These are phyloP conservation scores for Ophiodon elongatus DNA, from an alignment of 2,113 vertebrate genomes.

Conservation along the genomic window DNA sequence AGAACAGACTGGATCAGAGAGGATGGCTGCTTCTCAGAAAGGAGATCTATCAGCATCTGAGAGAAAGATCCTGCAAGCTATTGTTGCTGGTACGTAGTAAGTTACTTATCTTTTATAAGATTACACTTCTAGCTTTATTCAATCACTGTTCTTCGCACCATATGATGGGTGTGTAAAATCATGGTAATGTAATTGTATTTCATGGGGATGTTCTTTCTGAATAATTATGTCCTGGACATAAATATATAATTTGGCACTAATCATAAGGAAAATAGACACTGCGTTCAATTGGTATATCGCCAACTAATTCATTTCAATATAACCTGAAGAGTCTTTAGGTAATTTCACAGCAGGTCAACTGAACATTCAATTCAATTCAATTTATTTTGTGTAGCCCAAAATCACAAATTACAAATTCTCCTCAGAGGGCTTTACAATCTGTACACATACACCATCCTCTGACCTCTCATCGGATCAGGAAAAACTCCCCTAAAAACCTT, in stretches of 20 bases:
- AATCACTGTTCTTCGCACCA: not conserved
- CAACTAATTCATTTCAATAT: not conserved
- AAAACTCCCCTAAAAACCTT: too few species aligned
- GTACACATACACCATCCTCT: too few species aligned
- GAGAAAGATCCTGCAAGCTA: slow-evolving; percentile 85
- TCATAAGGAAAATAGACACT: not conserved
- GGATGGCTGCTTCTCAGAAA: slow-evolving; percentile 83
- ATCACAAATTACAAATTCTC: too few species aligned
- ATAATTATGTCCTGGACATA: not conserved
- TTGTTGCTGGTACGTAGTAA: slow-evolving; percentile 73
- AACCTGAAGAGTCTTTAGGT: not conserved
- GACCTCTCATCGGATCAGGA: too few species aligned
- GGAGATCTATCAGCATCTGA: slow-evolving; percentile 87
- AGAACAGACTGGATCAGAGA: slow-evolving; percentile 1
- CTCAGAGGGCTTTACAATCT: too few species aligned
- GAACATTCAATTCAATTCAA: too few species aligned
- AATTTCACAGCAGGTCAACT: too few species aligned
- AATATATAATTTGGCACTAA: not conserved
- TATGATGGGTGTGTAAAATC: not conserved
- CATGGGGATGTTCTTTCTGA: not conserved
- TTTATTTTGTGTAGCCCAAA: too few species aligned
- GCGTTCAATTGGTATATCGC: too few species aligned
- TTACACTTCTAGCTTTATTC: not conserved
- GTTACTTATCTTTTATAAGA: not conserved
- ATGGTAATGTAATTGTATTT: not conserved